These are phyloP conservation scores for Morpho achilles DNA, from an alignment of 2,888 invertebrate species.

Conservation along the genomic window DNA sequence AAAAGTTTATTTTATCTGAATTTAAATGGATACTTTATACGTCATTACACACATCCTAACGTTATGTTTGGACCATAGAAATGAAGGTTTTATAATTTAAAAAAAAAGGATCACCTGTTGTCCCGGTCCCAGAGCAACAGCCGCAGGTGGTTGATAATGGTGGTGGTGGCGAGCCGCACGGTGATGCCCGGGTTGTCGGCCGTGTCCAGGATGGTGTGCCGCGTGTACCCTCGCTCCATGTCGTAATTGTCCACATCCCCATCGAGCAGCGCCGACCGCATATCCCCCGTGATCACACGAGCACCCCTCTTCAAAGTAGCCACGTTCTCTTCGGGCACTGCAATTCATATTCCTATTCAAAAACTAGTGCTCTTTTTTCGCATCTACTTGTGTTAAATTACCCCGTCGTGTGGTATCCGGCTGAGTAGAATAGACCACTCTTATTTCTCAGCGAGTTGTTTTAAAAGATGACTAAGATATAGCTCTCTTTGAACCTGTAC, in stretches of 20 bases:
- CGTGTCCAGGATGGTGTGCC: slow-evolving; percentile 90
- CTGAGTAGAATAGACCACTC: no score
- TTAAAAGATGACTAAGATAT: no score
- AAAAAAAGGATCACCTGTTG: slow-evolving; percentile 72
- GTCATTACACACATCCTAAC: no score
- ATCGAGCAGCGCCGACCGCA: slow-evolving; percentile 91
- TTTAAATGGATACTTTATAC: no score
- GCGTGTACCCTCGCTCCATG: slow-evolving; percentile 95
- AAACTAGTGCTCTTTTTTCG: no score
- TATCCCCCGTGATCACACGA: slow-evolving; percentile 93
- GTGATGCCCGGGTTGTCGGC: slow-evolving; percentile 86
- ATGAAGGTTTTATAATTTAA: no score
- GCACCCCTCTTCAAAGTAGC: slow-evolving; percentile 90
- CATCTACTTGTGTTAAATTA: no score
- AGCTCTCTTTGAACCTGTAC: no score
- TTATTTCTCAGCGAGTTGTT: no score
- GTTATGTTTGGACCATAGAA: no score
- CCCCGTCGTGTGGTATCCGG: no score
- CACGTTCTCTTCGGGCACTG: slow-evolving; percentile 95
- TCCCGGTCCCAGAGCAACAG: slow-evolving; percentile 97
- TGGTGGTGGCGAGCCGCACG: slow-evolving; percentile 89
- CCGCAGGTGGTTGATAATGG: slow-evolving; percentile 95
- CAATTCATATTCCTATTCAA: not conserved
- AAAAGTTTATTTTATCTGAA: no score
- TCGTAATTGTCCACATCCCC: slow-evolving; percentile 93